Conservation (phyloP, 2,113 vertebrate species). For the Cnemophilus loriae region DNA sequence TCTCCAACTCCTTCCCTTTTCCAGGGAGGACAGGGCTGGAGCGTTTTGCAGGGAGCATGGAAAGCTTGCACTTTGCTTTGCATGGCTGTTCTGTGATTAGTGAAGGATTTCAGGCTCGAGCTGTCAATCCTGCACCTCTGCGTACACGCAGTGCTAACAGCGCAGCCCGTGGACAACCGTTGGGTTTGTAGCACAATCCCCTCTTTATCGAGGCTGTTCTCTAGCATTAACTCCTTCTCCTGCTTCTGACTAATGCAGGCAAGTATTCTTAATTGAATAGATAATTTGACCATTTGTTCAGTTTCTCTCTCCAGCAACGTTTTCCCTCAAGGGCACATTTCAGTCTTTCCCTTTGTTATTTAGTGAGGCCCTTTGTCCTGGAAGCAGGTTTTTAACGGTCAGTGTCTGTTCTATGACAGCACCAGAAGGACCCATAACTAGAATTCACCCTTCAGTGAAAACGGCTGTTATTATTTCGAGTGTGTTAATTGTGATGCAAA, state of each 20-base stretch:
- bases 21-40: not conserved
- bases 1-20: not conserved
- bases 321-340: constrained; percentile 11
- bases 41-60: not conserved
- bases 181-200: not conserved
- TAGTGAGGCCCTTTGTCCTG: constrained; percentile 18
- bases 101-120: constrained; percentile 46
- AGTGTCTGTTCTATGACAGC: constrained; percentile 23
- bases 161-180: not conserved
- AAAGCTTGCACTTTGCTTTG: not conserved
- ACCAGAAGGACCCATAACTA: constrained; percentile 24
- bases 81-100: constrained; percentile 17
- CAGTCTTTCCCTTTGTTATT: constrained; percentile 33
- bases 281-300: constrained; percentile 30
- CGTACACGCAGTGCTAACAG: not conserved
- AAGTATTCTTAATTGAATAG: constrained; percentile 3
- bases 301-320: not conserved
- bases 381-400: constrained; percentile 38
- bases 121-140: constrained; percentile 33
- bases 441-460: constrained; percentile 38
- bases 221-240: not conserved
- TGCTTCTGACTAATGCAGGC: not conserved
- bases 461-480: constrained; percentile 30
- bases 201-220: constrained; percentile 14
- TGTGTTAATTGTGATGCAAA: constrained; percentile 52